phyloP scores from a whole-genome alignment of 1,140 invertebrate species.

The Microplitis mediator region DNA sequence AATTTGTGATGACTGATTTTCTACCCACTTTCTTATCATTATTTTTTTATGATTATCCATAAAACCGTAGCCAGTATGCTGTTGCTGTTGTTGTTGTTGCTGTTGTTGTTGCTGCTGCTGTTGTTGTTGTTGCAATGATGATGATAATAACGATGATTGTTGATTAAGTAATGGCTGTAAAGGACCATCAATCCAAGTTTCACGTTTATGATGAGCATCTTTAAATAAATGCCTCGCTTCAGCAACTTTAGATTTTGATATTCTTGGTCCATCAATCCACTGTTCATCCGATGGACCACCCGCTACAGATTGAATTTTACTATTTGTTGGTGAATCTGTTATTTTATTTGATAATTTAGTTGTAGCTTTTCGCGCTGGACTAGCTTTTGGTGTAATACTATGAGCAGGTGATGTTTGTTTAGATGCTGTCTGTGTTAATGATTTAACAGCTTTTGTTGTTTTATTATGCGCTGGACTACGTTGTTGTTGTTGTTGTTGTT shows the following conservation, averaged over 20 bases:
- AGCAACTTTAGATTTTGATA: conserved; percentile 81
- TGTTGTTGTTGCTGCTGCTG: conserved; percentile 53
- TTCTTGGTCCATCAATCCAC: conserved; percentile 94
- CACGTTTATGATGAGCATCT: conserved; percentile 79
- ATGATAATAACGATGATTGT: conserved; percentile 10
- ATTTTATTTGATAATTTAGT: conserved; percentile 52
- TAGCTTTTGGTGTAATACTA: conserved; percentile 65
- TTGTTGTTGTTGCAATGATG: conserved; percentile 49
- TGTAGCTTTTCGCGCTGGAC: conserved; percentile 63
- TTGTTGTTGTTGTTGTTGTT: conserved; percentile 49
- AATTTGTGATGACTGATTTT: conserved; percentile 85
- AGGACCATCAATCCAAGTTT: conserved; percentile 95
- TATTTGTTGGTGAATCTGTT: conserved; percentile 50
- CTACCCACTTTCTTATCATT: conserved; percentile 93
- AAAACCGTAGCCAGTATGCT: conserved; percentile 73
- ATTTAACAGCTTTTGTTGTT: conserved; percentile 48
- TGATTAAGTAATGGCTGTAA: conserved; percentile 59
- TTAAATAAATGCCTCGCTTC: conserved; percentile 80
- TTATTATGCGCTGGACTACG: conserved; percentile 41
- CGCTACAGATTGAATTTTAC: conserved; percentile 55
- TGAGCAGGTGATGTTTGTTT: conserved; percentile 68
- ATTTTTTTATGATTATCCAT: conserved; percentile 91
- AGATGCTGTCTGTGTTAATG: conserved; percentile 60
- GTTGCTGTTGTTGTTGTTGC: conserved; percentile 59
- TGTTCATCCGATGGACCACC: conserved; percentile 75